A percentile compares a stretch with the other conserved stretches of the same genome.
Conservation (phyloP, 1,140 invertebrate genomes). For the Palaemon carinicauda region DNA sequence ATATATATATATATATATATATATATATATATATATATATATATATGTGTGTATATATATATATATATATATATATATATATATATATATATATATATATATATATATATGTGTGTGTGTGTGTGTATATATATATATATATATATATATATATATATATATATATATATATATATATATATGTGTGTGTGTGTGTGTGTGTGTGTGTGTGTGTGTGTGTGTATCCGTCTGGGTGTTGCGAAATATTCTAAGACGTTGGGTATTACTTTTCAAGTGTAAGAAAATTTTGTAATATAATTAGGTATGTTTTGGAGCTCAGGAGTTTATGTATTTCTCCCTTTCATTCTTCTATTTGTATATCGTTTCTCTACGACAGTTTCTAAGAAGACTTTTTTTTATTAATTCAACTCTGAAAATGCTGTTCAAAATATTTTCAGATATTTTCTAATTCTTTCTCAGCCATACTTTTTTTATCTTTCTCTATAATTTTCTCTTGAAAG, state of each 20-base stretch:
- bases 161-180: not conserved
- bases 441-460: too few species aligned
- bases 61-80: slow-evolving; percentile 1
- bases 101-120: not conserved
- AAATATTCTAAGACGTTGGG: too few species aligned
- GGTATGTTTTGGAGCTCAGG: not conserved
- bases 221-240: not conserved
- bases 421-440: too few species aligned
- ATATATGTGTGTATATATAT: slow-evolving; percentile 23
- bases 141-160: not conserved
- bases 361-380: too few species aligned
- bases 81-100: not conserved
- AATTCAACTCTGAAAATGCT: too few species aligned
- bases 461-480: too few species aligned
- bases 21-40: slow-evolving; percentile 15
- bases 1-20: slow-evolving; percentile 13
- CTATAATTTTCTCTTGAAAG: too few species aligned
- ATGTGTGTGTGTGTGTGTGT: not conserved
- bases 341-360: too few species aligned
- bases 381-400: too few species aligned
- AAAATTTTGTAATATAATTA: not conserved
- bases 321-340: not conserved
- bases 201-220: slow-evolving; percentile 12
- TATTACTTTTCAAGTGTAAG: not conserved
- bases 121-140: not conserved